A percentile compares a stretch with the other conserved stretches of the same genome.
phyloP scores from a whole-genome alignment of 1,140 invertebrate genomes.

The Palaemon carinicauda region DNA sequence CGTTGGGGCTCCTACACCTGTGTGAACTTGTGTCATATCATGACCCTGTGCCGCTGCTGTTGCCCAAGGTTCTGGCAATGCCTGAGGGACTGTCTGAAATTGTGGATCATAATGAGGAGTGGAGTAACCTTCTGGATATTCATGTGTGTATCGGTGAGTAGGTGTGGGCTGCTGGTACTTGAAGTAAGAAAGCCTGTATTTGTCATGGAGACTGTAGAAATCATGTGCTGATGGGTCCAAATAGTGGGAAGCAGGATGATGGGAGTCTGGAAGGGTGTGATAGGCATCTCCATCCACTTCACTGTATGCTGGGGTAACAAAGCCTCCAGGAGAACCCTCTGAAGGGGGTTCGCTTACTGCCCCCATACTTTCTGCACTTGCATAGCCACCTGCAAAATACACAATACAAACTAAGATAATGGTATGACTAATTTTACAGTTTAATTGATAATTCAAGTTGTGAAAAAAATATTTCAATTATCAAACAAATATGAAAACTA shows the following conservation, averaged over 20 bases:
- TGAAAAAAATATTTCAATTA: no score
- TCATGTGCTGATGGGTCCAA: constrained; percentile 51
- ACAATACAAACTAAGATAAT: no score
- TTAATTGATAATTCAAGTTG: no score
- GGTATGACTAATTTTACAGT: no score
- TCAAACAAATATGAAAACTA: no score
- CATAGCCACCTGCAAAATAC: constrained; percentile 48
- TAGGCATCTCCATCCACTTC: constrained; percentile 52
- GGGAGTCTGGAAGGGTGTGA: constrained; percentile 48
- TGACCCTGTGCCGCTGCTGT: constrained; percentile 45
- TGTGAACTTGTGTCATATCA: constrained; percentile 51
- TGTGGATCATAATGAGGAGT: constrained; percentile 58
- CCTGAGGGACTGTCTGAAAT: constrained; percentile 59
- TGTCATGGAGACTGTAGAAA: constrained; percentile 58
- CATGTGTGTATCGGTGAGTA: constrained; percentile 47
- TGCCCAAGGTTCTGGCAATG: constrained; percentile 55
- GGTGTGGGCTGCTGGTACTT: constrained; percentile 57
- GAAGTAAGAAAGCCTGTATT: constrained; percentile 56
- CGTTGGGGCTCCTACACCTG: constrained; percentile 36
- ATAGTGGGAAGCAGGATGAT: constrained; percentile 51
- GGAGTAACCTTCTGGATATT: constrained; percentile 58
- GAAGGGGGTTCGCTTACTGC: constrained; percentile 55
- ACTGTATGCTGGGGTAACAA: constrained; percentile 43
- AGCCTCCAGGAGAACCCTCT: constrained; percentile 57
- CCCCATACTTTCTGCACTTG: constrained; percentile 49